Evolutionary conservation across 2,797 vertebrate species (phyloP).

Genomic region (Urocyon cinereoargenteus): DNA sequence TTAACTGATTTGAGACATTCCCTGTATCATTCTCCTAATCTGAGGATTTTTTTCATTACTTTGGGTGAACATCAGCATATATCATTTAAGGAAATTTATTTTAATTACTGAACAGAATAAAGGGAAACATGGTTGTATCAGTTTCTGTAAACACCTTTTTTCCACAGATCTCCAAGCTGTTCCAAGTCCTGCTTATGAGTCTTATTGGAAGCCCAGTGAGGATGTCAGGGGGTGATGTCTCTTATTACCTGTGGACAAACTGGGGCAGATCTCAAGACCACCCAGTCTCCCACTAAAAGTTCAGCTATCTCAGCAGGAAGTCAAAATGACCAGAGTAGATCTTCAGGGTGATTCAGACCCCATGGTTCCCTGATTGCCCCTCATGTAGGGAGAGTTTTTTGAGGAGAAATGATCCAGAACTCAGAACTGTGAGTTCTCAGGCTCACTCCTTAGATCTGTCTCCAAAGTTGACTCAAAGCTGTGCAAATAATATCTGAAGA

Average conservation of each 20-base stretch:
- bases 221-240: neutral
- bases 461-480: neutral
- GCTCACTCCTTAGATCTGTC: neutral
- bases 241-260: neutral
- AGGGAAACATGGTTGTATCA: neutral
- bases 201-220: neutral
- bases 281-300: neutral
- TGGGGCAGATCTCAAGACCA: neutral
- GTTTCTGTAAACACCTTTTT: neutral
- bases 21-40: neutral
- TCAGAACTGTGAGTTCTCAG: neutral
- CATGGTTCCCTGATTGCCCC: too few relatives aligned
- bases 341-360: neutral
- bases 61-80: neutral
- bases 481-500: neutral
- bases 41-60: neutral
- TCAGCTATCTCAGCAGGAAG: fast-evolving
- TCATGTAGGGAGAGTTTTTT: neutral
- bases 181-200: neutral
- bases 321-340: neutral
- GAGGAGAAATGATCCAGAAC: neutral
- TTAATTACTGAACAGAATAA: neutral
- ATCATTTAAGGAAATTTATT: neutral
- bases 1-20: neutral
- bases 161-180: neutral